These are phyloP conservation scores for Coregonus ussuriensis DNA, from an alignment of 2,797 vertebrate genomes.

Conservation along the genomic window DNA sequence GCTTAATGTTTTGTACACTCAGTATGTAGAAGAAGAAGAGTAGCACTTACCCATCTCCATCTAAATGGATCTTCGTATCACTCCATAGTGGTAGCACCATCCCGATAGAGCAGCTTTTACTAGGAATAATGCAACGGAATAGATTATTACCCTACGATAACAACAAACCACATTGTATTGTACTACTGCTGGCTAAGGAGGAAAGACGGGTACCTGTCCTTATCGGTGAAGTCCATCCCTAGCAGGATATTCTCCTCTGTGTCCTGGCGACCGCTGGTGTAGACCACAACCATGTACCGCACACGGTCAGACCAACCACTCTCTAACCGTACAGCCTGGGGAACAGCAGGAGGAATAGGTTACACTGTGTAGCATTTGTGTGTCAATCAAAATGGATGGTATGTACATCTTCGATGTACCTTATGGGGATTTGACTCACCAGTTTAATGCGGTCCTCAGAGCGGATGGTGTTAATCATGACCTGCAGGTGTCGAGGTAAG, in stretches of 20 bases:
- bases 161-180: neutral
- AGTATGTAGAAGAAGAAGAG: neutral
- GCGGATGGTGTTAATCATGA: constrained; percentile 97
- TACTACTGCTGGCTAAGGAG: neutral
- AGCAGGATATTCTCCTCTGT: constrained; percentile 94
- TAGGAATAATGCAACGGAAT: constrained; percentile 39
- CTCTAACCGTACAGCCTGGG: constrained; percentile 92
- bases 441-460: constrained; percentile 96
- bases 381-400: neutral
- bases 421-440: constrained; percentile 74
- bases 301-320: constrained; percentile 90
- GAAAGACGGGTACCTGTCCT: constrained; percentile 82
- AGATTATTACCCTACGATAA: neutral
- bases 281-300: constrained; percentile 97
- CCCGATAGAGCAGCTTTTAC: constrained; percentile 90
- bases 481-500: constrained; percentile 94
- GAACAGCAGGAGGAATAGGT: neutral
- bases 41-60: constrained; percentile 93
- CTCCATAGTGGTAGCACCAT: constrained; percentile 98
- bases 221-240: constrained; percentile 94
- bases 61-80: constrained; percentile 94
- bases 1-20: no score
- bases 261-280: constrained; percentile 91
- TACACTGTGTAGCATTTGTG: neutral
- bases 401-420: neutral